phyloP scores from a whole-genome alignment of 2,888 invertebrate genomes.

The Drosophila siamana region DNA sequence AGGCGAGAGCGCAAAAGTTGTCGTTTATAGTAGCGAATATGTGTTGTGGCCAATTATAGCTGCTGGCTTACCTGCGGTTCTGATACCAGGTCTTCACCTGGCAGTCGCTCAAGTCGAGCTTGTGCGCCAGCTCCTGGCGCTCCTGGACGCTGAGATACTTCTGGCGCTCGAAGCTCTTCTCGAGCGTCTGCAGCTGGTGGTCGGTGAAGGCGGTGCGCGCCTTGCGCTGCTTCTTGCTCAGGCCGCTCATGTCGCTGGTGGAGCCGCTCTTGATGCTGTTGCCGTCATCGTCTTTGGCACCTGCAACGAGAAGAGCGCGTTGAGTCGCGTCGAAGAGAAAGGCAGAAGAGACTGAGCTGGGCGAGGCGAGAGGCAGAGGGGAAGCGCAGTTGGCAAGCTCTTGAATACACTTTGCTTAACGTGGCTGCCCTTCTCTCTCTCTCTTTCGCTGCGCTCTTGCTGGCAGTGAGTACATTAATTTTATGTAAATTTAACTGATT shows the following conservation, averaged over 20 bases:
- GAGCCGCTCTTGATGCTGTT: constrained; percentile 86
- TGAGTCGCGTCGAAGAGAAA: no score
- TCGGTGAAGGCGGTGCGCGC: constrained; percentile 99
- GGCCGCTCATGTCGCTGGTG: constrained; percentile 85
- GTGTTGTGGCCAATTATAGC: no score
- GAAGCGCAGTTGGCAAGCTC: no score
- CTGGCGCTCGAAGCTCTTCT: constrained; percentile 98
- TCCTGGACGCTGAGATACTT: constrained; percentile 99
- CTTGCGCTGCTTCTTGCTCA: constrained; percentile 97
- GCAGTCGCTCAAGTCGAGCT: constrained; percentile 97
- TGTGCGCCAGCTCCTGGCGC: constrained; percentile 98
- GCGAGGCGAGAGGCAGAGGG: no score
- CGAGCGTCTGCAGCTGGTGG: constrained; percentile 97
- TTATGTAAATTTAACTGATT: constrained; percentile 74
- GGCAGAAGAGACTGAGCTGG: no score
- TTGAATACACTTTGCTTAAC: no score
- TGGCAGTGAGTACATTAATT: no score
- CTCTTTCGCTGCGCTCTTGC: no score
- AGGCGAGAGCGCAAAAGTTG: no score
- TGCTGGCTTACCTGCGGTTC: constrained; percentile 92
- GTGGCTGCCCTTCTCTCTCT: no score
- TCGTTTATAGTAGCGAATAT: background rate
- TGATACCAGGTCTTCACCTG: constrained; percentile 99
- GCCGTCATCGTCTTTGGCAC: constrained; percentile 93
- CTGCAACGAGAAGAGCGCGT: constrained; percentile 86